Base-by-base conservation (phyloP, 2,113 vertebrate genomes). In the Otus sunia region DNA sequence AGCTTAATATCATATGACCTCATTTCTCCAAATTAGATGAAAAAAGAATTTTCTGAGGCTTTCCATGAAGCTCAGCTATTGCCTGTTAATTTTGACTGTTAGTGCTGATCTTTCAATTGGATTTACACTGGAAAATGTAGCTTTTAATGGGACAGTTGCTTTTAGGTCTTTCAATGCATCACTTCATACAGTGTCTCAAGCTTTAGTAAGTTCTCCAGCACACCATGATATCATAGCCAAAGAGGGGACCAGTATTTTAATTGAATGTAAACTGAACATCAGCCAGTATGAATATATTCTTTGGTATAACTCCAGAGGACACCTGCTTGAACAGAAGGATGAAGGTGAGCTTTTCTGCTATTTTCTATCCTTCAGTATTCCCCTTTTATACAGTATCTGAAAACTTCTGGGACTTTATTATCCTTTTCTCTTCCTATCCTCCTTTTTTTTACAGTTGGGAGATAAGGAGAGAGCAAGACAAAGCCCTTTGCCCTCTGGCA, bases 291-390 rank as follows among this genome's bases (percentile, higher is more conserved):
- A 98, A 88, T 96, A 97, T 45, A 84, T 99, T n/a, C 93, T 87
- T 89, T 99, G 99, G 99, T 99, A 98, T 96, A 99, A 99, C 96
- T 98, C 99, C 29, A 99, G 98, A 97, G 99, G 99, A 77, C 96
- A 79, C 56, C 84, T 97, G 27, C 98, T 99, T 80, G 95, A 95
- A 15, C 96, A 97, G 72, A 78, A 96, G 32, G 94, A 56, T 49
- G 86, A 93, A 98, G 98, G 99, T 99, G 97, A 98, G 97, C 34
- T 79, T 68, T 84, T 12, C 91, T 63, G 66, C 52, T 93, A 15
- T 75, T 95, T 88, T 67, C 60, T 62, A 0, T 66, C 50, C 36
- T 71, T 74, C 60, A 58, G 14, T 86, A 47, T 91, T 92, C 63
- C 34, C 16, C 50, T 88, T 86, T 91, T 49, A n/a, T 66, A 49